Conservation (phyloP, 2,797 vertebrate genomes). For the Epinephelus coioides region DNA sequence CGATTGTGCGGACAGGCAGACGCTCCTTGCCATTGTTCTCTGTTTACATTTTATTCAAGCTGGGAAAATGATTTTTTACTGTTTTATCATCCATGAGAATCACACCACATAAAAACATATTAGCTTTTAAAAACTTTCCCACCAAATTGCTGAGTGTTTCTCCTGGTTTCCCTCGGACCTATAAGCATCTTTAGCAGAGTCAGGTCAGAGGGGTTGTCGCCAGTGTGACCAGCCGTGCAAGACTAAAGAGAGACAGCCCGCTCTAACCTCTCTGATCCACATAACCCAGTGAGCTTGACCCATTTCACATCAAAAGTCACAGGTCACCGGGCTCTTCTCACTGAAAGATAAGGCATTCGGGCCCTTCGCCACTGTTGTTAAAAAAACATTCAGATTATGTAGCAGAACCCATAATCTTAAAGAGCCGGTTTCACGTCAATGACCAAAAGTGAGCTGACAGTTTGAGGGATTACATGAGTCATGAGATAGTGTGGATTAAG, state of each 20-base stretch:
- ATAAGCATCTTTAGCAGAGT: conserved; percentile 27
- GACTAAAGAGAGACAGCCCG: conserved; percentile 59
- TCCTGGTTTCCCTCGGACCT: conserved; percentile 24
- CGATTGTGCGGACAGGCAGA: conserved; percentile 58
- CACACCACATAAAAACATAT: background rate
- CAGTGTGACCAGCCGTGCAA: conserved; percentile 58
- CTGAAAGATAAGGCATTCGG: conserved; percentile 45
- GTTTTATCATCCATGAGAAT: conserved; percentile 1
- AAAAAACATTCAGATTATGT: conserved; percentile 57
- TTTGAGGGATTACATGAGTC: conserved; percentile 80
- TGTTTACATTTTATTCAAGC: conserved; percentile 12
- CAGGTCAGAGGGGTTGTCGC: conserved; percentile 53
- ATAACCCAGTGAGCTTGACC: conserved; percentile 64
- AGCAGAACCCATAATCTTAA: conserved; percentile 52
- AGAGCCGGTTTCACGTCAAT: conserved; percentile 49
- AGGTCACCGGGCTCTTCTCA: conserved; percentile 62
- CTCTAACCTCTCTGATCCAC: conserved; percentile 57
- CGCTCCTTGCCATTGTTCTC: conserved; percentile 30
- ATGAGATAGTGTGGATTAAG: conserved; percentile 79
- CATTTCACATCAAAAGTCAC: conserved; percentile 70
- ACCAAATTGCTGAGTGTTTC: conserved; percentile 6
- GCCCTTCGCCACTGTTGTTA: conserved; percentile 28
- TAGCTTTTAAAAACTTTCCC: background rate
- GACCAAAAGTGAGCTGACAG: conserved; percentile 64
- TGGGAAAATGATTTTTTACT: background rate